A percentile compares a stretch with the other conserved stretches of the same genome.
Evolutionary conservation across 2,797 vertebrate genomes (phyloP).

Genomic region (Trachops cirrhosus): DNA sequence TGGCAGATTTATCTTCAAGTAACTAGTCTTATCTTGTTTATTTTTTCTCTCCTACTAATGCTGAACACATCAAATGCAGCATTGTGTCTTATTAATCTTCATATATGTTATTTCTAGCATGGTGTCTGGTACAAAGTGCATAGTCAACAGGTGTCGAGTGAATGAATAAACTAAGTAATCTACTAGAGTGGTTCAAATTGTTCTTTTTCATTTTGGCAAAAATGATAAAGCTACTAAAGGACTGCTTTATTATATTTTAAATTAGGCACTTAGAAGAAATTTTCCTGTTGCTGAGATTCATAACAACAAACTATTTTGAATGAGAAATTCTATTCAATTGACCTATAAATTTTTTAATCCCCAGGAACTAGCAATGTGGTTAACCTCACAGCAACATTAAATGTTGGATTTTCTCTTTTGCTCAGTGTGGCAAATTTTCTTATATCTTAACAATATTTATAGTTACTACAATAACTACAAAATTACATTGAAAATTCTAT

Average conservation of each 20-base stretch:
- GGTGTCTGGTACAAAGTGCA: neutral
- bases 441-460: constrained; percentile 27
- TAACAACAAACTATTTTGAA: neutral
- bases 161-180: neutral
- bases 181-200: neutral
- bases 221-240: neutral
- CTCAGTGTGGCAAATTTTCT: neutral
- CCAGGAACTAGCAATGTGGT: neutral
- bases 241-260: constrained; percentile 8
- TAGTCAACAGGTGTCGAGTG: neutral
- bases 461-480: neutral
- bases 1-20: neutral
- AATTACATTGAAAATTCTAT: neutral
- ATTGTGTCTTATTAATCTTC: neutral
- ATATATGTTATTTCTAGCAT: neutral
- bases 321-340: neutral
- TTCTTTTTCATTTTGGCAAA: neutral
- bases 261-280: neutral
- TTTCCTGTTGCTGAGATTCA: neutral
- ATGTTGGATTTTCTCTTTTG: neutral
- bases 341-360: neutral
- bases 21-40: neutral
- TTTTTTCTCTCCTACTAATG: neutral
- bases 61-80: neutral
- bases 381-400: neutral